Base-by-base conservation (phyloP, 2,888 invertebrate species). In the Leptinotarsa peninsularis region DNA sequence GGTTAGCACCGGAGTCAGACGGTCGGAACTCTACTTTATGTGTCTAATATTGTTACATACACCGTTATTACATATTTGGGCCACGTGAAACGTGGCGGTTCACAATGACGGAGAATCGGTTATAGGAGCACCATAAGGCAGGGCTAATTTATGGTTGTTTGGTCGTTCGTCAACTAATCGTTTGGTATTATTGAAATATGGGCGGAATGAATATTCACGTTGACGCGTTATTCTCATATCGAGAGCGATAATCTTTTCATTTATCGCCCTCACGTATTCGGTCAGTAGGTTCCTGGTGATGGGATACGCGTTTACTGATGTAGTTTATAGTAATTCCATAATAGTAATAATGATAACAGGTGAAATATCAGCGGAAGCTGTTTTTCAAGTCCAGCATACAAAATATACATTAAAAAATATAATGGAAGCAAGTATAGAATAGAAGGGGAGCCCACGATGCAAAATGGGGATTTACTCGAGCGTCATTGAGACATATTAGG, bases 1-100 rank as follows among this genome's bases (percentile, higher is more conserved):
- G 84, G 83, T 84, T 83, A 81, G 83, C 81, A 76, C 78, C 80
- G 82, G 79, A 82, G 79, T 80, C 81, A 82, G 81, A 81, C 79
- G 79, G 66, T 73, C 76, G 72, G 79, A 79, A 80, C 81, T 81
- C 82, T 82, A 83, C 81, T 82, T 82, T 81, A 82, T 81, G 80
- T 79, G 76, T 81, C 78, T 80, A 83, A 84, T 83, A 83, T 81
- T 82, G 82, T 80, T 79, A 80, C 78, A 80, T 77, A 81, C 77
- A 78, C 81, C 70, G 71, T 79, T 80, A 81, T 81, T 81, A 81
- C 80, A 79, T 75, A 78, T 78, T 76, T 78, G 76, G 78, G 60
- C 79, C 80, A 72, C 70, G 72, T 75, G 76, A 74, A 77, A 76
- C 66, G 75, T 60, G 63, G 66, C 60, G 71, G 72, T 72, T 76